These are phyloP conservation scores for Cataglyphis albicans DNA, from an alignment of 2,888 invertebrate species.

Conservation along the genomic window DNA sequence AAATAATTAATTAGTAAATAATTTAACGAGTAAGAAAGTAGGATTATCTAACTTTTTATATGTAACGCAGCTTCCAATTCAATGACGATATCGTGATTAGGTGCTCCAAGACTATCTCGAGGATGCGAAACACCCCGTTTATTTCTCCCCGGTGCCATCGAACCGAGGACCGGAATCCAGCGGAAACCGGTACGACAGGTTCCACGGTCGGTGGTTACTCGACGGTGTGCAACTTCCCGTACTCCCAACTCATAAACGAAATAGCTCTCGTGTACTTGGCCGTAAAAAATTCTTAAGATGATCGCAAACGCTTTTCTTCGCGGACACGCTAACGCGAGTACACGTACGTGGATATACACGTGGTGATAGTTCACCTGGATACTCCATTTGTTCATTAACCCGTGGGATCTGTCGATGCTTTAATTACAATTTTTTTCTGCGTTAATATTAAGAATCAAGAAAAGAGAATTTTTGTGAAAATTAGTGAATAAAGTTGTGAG, in stretches of 20 bases:
- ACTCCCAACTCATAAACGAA: slow-evolving; percentile 55
- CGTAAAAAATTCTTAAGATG: slow-evolving; percentile 54
- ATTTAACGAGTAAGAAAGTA: too few species aligned
- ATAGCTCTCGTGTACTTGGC: slow-evolving; percentile 45
- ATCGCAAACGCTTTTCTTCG: slow-evolving; percentile 38
- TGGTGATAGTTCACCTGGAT: slow-evolving; percentile 1
- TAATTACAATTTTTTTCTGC: not conserved
- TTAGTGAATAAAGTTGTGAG: slow-evolving; percentile 15
- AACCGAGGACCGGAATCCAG: slow-evolving; percentile 53
- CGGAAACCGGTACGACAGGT: slow-evolving; percentile 62
- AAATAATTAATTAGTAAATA: not conserved
- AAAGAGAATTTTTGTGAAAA: not conserved
- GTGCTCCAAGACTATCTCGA: slow-evolving; percentile 16
- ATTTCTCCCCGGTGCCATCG: slow-evolving; percentile 36
- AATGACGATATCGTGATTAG: not conserved
- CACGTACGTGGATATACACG: slow-evolving; percentile 21
- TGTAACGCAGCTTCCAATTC: not conserved
- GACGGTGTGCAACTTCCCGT: slow-evolving; percentile 58
- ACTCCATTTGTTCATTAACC: slow-evolving; percentile 20
- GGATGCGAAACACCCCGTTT: slow-evolving; percentile 30
- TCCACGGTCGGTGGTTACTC: slow-evolving; percentile 51
- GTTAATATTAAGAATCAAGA: not conserved
- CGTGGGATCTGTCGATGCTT: not conserved
- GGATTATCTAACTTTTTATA: slow-evolving; percentile 11
- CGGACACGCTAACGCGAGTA: slow-evolving; percentile 23